These are phyloP conservation scores for Otolemur crassicaudatus DNA, from an alignment of 2,797 vertebrate species.

Conservation along the genomic window DNA sequence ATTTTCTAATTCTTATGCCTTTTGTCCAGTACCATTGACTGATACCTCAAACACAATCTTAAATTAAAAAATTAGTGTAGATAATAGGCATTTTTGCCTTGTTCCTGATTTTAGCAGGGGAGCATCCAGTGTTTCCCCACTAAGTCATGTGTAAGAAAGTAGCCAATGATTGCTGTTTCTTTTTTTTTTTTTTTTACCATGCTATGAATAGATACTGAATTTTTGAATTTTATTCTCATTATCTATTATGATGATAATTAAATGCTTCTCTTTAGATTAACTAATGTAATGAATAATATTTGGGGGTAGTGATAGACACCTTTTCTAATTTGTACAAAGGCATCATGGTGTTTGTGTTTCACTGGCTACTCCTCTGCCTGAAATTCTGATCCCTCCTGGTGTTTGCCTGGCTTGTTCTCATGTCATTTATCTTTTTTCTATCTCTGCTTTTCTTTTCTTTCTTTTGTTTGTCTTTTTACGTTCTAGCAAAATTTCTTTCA, in stretches of 20 bases:
- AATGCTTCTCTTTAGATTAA: neutral
- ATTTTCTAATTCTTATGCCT: neutral
- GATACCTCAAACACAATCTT: neutral
- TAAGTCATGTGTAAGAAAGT: neutral
- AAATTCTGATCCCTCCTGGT: neutral
- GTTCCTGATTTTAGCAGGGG: neutral
- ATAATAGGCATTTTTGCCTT: neutral
- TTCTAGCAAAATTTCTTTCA: no score
- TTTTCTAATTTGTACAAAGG: neutral
- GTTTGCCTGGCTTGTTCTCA: neutral
- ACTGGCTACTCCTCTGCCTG: neutral
- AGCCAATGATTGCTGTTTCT: neutral
- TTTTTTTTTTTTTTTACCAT: neutral
- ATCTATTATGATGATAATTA: neutral
- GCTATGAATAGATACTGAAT: neutral
- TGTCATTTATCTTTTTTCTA: neutral
- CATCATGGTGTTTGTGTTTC: neutral
- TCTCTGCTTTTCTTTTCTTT: no score
- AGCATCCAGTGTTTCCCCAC: neutral
- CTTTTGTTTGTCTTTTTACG: no score
- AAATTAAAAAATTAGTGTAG: neutral
- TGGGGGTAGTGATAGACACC: accelerated
- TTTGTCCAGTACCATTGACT: neutral
- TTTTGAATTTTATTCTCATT: neutral
- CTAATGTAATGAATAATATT: neutral